phyloP scores from a whole-genome alignment of 2,113 vertebrate species.

The Sphaerodactylus townsendi region DNA sequence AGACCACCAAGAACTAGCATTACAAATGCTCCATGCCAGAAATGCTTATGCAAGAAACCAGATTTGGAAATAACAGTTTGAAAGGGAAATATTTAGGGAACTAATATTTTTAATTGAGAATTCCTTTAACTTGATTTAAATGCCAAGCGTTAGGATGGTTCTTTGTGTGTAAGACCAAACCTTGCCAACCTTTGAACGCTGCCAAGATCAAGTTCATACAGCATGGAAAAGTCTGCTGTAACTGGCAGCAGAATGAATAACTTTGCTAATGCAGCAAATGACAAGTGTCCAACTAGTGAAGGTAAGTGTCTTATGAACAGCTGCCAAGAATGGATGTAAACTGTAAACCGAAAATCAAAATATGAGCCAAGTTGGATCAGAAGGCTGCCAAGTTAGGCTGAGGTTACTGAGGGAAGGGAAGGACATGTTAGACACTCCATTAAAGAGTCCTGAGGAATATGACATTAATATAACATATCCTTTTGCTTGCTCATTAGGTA shows the following conservation, averaged over 20 bases:
- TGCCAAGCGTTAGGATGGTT: background rate
- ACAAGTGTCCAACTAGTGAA: background rate
- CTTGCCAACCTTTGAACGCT: background rate
- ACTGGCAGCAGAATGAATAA: background rate
- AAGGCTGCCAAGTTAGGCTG: background rate
- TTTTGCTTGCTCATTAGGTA: background rate
- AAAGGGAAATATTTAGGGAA: background rate
- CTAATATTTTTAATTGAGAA: background rate
- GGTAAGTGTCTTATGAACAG: constrained; percentile 16
- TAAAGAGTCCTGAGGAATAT: background rate
- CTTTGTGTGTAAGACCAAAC: background rate
- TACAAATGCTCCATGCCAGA: constrained; percentile 2
- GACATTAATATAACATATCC: background rate
- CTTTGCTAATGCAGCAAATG: background rate
- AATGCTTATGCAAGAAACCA: background rate
- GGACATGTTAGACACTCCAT: background rate
- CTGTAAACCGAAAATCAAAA: background rate
- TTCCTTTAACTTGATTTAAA: background rate
- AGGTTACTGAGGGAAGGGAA: background rate
- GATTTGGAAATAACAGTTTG: background rate
- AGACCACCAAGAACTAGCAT: background rate
- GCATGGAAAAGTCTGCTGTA: background rate
- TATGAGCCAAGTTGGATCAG: constrained; percentile 2
- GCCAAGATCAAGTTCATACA: background rate
- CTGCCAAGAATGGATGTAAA: background rate